phyloP scores from a whole-genome alignment of 2,113 vertebrate species.

The Petrocephalus zakoni region DNA sequence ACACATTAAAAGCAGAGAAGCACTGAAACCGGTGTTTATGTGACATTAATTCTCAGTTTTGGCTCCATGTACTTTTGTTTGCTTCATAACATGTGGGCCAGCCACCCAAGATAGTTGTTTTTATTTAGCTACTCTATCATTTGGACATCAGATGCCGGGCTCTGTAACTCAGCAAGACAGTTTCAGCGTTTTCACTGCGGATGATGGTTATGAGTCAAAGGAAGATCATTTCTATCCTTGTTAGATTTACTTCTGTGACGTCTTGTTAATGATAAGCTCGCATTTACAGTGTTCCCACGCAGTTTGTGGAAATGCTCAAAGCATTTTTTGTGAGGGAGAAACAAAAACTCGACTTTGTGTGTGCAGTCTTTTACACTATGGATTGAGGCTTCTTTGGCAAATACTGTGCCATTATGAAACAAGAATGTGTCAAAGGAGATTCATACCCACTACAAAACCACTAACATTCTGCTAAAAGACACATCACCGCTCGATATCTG shows the following conservation, averaged over 20 bases:
- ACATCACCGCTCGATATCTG: background rate
- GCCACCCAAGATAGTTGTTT: background rate
- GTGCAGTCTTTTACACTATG: background rate
- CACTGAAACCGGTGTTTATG: background rate
- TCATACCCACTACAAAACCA: background rate
- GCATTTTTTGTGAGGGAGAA: background rate
- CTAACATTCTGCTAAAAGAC: constrained; percentile 2
- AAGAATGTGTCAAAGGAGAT: background rate
- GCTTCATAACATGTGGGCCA: background rate
- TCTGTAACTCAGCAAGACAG: background rate
- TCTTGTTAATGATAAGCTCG: background rate
- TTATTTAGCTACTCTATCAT: background rate
- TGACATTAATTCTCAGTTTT: background rate
- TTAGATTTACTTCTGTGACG: background rate
- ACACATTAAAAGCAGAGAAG: background rate
- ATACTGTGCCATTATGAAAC: background rate
- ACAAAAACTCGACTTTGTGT: background rate
- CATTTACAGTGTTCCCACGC: background rate
- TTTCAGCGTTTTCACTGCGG: background rate
- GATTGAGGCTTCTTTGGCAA: background rate
- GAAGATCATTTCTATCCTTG: background rate
- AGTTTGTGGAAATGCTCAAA: background rate
- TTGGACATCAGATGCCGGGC: background rate
- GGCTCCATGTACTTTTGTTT: background rate
- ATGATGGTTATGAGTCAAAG: background rate